Conservation (phyloP, 2,888 invertebrate genomes). For the Ganaspis brasiliensis region DNA sequence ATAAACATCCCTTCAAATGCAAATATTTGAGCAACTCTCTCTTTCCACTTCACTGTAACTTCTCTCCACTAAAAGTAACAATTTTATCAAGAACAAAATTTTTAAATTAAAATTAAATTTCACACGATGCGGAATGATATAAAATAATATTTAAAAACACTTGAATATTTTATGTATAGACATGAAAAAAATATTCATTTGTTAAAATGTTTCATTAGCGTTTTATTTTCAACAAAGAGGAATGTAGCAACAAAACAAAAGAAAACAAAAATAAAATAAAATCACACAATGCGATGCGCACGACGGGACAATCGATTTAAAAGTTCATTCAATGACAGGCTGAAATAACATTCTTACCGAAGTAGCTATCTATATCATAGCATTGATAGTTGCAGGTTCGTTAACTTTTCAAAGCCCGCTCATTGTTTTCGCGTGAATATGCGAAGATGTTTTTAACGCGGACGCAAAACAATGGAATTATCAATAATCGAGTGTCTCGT, state of each 20-base stretch:
- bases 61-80: no score
- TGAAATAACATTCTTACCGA: slow-evolving; percentile 26
- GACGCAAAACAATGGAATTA: slow-evolving; percentile 42
- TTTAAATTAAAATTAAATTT: not conserved
- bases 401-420: slow-evolving; percentile 35
- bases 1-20: slow-evolving; percentile 1
- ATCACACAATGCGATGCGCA: slow-evolving; percentile 7
- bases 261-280: no score
- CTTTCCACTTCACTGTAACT: no score
- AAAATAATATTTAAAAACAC: no score
- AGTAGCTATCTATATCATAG: slow-evolving; percentile 19
- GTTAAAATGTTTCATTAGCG: not conserved
- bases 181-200: not conserved
- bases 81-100: not conserved
- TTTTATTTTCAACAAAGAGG: not conserved
- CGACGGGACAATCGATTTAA: slow-evolving; percentile 22
- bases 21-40: not conserved
- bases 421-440: slow-evolving; percentile 40
- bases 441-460: slow-evolving; percentile 41
- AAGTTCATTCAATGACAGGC: slow-evolving; percentile 21
- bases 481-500: slow-evolving; percentile 41
- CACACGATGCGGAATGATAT: not conserved
- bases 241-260: no score
- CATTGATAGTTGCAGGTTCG: slow-evolving; percentile 26
- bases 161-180: no score